Base-by-base conservation (phyloP, 2,113 vertebrate species). In the Aldabrachelys gigantea region DNA sequence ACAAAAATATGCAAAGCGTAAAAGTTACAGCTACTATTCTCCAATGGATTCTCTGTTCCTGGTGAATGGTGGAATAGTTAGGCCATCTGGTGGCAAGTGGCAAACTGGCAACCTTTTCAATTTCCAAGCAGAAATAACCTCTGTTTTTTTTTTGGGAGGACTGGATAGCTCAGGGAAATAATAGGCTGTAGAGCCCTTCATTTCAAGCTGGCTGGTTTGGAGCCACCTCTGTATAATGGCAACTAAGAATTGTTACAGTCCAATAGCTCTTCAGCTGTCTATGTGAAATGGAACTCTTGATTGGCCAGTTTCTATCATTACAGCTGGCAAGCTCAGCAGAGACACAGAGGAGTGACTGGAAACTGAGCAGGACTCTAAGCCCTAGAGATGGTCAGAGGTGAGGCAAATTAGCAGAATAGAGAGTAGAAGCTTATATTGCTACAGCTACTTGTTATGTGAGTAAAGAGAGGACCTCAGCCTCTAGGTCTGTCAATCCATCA, bases 61-160 rank as follows among this genome's bases (percentile, higher is more conserved):
- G 4, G 53, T 41, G 82, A 98, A 97, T 5, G 17, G 94, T 97
- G 97, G 97, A 92, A 97, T 97, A 80, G 94, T 96, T 96, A 96
- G 98, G 98, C 98, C 98, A 98, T 97, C 98, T 98, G 96, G 97
- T 98, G 98, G 98, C 83, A 95, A 95, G 49, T 1, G 38, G 65
- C 90, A 96, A 97, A 91, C 27, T 91, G 85, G 86, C 96, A 97
- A 16, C 6, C 47, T 91, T 57, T n/a, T 52, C 65, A 49, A 59
- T 91, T 95, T 84, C 62, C 41, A 81, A 92, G 81, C 56, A 62
- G 72, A 90, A 78, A 49, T 38, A 44, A 44, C 44, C 44, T 44
- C 8, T 44, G 6, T 44, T 7, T 10, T 27, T 57, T 12, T 27
- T 57, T 27, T 4, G 3, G 2, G 65, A 88, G 56, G 57, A 84